These are phyloP conservation scores for Reinhardtius hippoglossoides DNA, from an alignment of 2,113 vertebrate species.

Conservation along the genomic window DNA sequence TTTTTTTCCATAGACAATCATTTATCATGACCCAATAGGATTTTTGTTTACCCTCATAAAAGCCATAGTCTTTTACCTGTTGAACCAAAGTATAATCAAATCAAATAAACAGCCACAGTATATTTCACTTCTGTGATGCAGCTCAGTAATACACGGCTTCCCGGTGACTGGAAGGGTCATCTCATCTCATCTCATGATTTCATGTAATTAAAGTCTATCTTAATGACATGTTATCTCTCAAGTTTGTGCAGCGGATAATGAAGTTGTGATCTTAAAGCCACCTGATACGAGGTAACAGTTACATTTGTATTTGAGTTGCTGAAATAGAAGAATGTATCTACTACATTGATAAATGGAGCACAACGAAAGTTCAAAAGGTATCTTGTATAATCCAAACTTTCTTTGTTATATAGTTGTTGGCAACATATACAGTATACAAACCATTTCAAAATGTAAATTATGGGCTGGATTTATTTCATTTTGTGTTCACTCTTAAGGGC, in stretches of 20 bases:
- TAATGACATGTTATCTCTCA: slow-evolving; percentile 46
- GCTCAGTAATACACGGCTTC: slow-evolving; percentile 13
- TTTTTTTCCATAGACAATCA: slow-evolving; percentile 51
- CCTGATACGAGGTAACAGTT: background rate
- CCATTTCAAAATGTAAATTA: background rate
- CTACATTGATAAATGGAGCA: too few relatives aligned
- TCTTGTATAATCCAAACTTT: too few relatives aligned
- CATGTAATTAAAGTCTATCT: slow-evolving; percentile 42
- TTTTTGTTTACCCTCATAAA: slow-evolving; percentile 66
- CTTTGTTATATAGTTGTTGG: background rate
- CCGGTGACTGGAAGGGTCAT: slow-evolving; percentile 8
- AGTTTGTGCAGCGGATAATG: slow-evolving; percentile 15
- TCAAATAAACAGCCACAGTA: slow-evolving; percentile 39
- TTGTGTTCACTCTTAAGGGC: background rate
- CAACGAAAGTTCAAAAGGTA: too few relatives aligned
- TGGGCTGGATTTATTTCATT: background rate
- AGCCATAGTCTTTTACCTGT: slow-evolving; percentile 57
- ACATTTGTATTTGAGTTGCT: too few relatives aligned
- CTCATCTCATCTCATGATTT: slow-evolving; percentile 37
- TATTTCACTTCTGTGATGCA: slow-evolving; percentile 5
- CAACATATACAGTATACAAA: background rate
- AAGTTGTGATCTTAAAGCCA: slow-evolving; percentile 9
- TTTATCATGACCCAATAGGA: slow-evolving; percentile 74
- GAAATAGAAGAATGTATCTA: background rate
- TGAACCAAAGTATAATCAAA: slow-evolving; percentile 60